phyloP scores from a whole-genome alignment of 2,113 vertebrate species.

The Callipepla californica region DNA sequence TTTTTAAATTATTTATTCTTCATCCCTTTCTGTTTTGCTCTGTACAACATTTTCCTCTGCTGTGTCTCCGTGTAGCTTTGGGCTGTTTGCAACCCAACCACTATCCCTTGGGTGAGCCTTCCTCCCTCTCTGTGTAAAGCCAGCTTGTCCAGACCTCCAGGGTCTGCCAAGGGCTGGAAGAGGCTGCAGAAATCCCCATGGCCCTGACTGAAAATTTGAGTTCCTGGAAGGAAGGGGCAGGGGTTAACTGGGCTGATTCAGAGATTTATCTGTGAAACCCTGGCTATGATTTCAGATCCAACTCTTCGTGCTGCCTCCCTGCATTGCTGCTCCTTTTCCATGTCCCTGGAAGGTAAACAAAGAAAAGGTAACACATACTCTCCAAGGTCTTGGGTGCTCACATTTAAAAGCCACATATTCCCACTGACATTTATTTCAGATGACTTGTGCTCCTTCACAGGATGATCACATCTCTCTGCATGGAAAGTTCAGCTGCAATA shows the following conservation, averaged over 20 bases:
- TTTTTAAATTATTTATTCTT: neutral
- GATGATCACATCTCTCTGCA: neutral
- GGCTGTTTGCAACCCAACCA: neutral
- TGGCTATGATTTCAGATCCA: neutral
- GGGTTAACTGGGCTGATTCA: neutral
- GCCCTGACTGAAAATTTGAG: rapidly evolving
- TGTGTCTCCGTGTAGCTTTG: neutral
- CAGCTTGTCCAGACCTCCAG: neutral
- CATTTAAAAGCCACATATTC: neutral
- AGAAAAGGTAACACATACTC: neutral
- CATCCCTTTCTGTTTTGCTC: neutral
- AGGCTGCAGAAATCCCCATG: neutral
- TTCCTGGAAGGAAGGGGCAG: neutral
- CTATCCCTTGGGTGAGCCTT: neutral
- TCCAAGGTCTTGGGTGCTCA: neutral
- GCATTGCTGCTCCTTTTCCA: neutral
- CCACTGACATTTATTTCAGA: neutral
- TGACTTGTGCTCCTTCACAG: neutral
- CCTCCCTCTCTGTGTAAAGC: neutral
- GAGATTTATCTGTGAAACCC: neutral
- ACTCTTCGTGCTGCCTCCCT: neutral
- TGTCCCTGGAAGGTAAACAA: slow-evolving; percentile 28
- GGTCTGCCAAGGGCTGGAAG: neutral
- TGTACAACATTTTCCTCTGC: neutral
- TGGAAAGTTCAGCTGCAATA: neutral